Conservation (phyloP, 2,797 vertebrate species). For the Gambelia wislizenii region DNA sequence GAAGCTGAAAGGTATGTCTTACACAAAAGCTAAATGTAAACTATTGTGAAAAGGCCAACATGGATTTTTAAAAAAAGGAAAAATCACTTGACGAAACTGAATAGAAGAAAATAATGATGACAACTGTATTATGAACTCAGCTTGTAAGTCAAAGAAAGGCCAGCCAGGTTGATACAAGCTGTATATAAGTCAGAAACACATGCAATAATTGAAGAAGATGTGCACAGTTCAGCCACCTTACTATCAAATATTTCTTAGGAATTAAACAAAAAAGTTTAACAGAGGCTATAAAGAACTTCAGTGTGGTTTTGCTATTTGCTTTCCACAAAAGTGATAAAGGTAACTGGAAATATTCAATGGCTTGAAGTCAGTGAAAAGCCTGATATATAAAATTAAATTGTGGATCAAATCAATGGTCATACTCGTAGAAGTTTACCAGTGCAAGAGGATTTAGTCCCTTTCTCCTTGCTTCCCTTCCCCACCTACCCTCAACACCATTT, state of each 20-base stretch:
- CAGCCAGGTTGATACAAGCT: neutral
- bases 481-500: too few relatives aligned
- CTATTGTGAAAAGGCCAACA: neutral
- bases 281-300: neutral
- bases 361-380: neutral
- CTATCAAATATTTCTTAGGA: neutral
- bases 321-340: neutral
- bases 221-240: neutral
- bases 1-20: constrained; percentile 3
- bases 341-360: neutral
- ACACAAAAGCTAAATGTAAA: neutral
- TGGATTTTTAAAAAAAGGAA: neutral
- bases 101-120: neutral
- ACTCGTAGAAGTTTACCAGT: too few relatives aligned
- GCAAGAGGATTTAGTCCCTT: too few relatives aligned
- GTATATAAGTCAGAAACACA: neutral
- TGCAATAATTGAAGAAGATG: neutral
- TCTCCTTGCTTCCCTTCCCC: too few relatives aligned
- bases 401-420: too few relatives aligned
- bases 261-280: neutral
- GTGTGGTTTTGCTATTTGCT: neutral
- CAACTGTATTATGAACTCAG: neutral
- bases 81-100: neutral
- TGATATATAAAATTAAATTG: neutral
- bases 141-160: neutral